A percentile compares a stretch with the other conserved stretches of the same genome.
Conservation (phyloP, 2,113 vertebrate species). For the Neogobius melanostomus region DNA sequence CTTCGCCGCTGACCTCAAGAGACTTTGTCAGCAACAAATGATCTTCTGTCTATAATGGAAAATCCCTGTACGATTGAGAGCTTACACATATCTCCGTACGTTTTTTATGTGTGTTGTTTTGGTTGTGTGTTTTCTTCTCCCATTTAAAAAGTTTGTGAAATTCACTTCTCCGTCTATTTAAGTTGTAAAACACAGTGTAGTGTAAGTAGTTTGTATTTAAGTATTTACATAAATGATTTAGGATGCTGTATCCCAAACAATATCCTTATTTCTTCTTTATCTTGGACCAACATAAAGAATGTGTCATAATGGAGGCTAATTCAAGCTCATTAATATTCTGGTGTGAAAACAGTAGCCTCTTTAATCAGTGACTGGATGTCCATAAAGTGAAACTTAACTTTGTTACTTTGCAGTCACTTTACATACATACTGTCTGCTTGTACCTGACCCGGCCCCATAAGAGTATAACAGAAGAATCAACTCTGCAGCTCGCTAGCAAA, state of each 20-base stretch:
- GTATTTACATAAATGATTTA: neutral
- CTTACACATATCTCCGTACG: too few species aligned
- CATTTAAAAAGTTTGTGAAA: too few species aligned
- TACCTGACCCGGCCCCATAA: neutral
- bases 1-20: too few species aligned
- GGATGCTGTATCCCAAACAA: neutral
- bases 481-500: neutral
- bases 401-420: neutral
- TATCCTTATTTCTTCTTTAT: neutral
- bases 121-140: too few species aligned
- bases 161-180: too few species aligned
- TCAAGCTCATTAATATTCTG: neutral
- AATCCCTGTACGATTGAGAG: too few species aligned
- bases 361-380: neutral
- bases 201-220: neutral
- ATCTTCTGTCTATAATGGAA: too few species aligned
- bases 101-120: too few species aligned
- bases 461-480: slow-evolving; percentile 10
- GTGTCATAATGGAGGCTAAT: neutral
- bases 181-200: neutral
- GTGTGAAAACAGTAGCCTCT: neutral
- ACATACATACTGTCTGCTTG: neutral
- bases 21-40: too few species aligned
- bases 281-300: neutral
- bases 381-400: slow-evolving; percentile 7